A percentile compares a stretch with the other conserved stretches of the same genome.
Evolutionary conservation across 2,888 invertebrate species (phyloP).

Genomic region (Pecten maximus): DNA sequence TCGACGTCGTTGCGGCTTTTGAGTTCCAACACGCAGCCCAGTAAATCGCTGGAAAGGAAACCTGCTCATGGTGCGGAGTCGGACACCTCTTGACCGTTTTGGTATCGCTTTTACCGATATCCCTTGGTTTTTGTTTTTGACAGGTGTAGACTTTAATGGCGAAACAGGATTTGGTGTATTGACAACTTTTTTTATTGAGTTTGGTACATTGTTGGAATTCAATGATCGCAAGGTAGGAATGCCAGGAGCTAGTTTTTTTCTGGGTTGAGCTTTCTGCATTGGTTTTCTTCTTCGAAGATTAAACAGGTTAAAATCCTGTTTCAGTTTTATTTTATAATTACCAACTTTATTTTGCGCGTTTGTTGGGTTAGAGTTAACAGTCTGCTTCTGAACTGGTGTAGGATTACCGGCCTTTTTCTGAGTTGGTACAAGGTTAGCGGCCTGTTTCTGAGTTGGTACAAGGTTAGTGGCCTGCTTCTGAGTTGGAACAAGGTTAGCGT

Average conservation of each 20-base stretch:
- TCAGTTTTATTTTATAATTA: neutral
- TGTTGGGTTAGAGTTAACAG: neutral
- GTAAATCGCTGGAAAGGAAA: neutral
- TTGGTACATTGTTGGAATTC: neutral
- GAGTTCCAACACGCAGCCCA: neutral
- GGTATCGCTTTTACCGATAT: neutral
- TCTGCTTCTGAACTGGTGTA: no score
- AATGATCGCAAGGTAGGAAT: neutral
- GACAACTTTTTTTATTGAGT: neutral
- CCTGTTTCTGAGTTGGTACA: neutral
- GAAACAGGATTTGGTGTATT: neutral
- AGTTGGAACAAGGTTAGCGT: neutral
- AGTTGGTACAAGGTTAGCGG: neutral
- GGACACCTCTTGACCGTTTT: neutral
- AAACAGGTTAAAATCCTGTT: conserved; percentile 14
- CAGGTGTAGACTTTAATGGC: neutral
- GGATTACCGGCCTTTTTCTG: neutral
- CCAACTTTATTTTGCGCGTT: neutral
- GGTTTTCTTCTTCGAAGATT: neutral
- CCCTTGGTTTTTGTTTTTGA: neutral
- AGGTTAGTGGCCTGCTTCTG: neutral
- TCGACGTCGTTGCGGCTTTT: neutral
- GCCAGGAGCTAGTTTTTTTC: neutral
- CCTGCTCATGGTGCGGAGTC: neutral
- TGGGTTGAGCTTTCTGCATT: neutral